Conservation (phyloP, 2,113 vertebrate species). For the Elaphurus davidianus region DNA sequence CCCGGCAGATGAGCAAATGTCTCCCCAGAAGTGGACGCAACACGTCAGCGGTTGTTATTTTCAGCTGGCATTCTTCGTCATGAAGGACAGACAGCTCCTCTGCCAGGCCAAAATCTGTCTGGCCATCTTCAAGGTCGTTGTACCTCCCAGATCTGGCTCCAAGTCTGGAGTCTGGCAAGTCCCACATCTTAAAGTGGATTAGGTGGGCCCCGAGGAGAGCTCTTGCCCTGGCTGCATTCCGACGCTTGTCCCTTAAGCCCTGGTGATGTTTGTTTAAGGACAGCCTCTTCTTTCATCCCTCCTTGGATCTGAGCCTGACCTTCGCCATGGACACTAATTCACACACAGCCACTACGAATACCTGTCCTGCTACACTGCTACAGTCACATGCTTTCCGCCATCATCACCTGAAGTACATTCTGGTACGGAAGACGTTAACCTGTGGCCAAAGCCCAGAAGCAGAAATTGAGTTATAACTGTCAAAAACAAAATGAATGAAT, state of each 20-base stretch:
- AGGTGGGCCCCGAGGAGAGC: not conserved
- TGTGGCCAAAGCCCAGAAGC: not conserved
- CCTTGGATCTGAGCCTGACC: not conserved
- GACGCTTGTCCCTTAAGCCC: not conserved
- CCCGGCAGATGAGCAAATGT: conserved; percentile 50
- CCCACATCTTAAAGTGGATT: conserved; percentile 53
- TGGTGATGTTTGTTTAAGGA: not conserved
- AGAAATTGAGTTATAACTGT: not conserved
- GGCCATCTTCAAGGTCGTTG: conserved; percentile 38
- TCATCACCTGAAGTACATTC: not conserved
- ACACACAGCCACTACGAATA: not conserved
- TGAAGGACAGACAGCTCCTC: not conserved
- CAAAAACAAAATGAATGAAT: not conserved
- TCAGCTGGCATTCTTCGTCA: not conserved
- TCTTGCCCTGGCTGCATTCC: not conserved
- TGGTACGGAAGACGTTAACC: not conserved
- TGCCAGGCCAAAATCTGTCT: not conserved
- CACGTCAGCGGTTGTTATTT: conserved; percentile 56
- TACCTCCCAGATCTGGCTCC: not conserved
- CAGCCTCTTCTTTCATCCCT: not conserved
- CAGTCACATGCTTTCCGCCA: not conserved
- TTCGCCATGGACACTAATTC: not conserved
- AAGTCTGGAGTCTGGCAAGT: not conserved
- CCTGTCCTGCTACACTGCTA: not conserved
- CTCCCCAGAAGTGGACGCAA: conserved; percentile 46